A percentile compares a stretch with the other conserved stretches of the same genome.
phyloP scores from a whole-genome alignment of 2,113 vertebrate species.

The Brevimyrus niger region DNA sequence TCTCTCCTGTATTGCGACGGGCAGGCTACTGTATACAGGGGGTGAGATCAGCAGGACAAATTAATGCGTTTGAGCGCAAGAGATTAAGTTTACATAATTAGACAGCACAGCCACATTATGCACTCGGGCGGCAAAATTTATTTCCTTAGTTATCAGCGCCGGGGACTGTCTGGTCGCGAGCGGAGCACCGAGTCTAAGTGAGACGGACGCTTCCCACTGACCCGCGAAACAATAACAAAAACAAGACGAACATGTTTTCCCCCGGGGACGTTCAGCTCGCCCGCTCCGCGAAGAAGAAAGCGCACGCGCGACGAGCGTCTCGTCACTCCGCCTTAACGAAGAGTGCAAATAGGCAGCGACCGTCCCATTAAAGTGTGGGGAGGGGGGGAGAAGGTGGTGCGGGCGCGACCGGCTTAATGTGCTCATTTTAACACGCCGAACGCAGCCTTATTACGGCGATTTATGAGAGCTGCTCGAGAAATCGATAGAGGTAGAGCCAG shows the following conservation, averaged over 20 bases:
- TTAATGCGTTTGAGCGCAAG: neutral
- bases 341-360: neutral
- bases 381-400: neutral
- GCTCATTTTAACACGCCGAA: constrained; percentile 3
- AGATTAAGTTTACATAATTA: neutral
- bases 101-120: neutral
- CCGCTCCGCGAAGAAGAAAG: neutral
- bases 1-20: neutral
- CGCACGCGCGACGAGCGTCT: neutral
- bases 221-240: neutral
- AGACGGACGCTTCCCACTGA: neutral
- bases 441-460: neutral
- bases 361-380: neutral
- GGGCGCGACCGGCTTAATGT: neutral
- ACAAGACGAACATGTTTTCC: constrained; percentile 9
- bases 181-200: neutral
- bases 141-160: neutral
- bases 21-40: neutral
- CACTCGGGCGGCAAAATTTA: neutral
- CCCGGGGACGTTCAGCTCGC: neutral
- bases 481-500: neutral
- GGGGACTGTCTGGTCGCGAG: neutral
- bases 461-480: neutral
- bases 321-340: constrained; percentile 3
- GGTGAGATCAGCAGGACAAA: neutral